A percentile compares a stretch with the other conserved stretches of the same genome.
These are phyloP conservation scores for Molossus molossus DNA, from an alignment of 2,797 vertebrate species.

Conservation along the genomic window DNA sequence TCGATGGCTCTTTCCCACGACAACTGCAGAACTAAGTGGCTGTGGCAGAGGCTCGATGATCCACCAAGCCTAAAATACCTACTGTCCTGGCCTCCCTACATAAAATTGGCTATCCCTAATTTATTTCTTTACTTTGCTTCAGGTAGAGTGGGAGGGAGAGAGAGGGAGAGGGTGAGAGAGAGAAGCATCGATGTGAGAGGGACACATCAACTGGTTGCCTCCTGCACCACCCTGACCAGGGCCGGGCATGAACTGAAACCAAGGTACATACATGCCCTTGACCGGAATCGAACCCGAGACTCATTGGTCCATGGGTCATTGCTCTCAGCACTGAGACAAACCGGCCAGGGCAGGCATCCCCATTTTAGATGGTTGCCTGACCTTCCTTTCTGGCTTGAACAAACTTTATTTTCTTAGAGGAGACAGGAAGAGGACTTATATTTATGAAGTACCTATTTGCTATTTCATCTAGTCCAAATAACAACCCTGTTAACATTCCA, in stretches of 20 bases:
- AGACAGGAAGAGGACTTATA: not conserved
- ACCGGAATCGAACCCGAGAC: too few relatives aligned
- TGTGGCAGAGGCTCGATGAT: not conserved
- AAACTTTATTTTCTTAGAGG: constrained; percentile 14
- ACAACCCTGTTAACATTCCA: not conserved
- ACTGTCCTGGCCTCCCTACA: not conserved
- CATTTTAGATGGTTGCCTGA: not conserved
- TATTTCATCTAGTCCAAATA: not conserved
- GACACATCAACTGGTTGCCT: too few relatives aligned
- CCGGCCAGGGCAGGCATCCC: not conserved
- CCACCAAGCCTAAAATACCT: not conserved
- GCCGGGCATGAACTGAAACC: too few relatives aligned
- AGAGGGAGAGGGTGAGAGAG: too few relatives aligned
- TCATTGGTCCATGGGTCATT: too few relatives aligned
- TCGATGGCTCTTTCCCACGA: not conserved
- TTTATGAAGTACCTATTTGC: not conserved
- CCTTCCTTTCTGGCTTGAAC: constrained; percentile 21
- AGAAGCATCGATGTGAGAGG: too few relatives aligned
- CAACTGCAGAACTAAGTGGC: not conserved
- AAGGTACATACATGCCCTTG: too few relatives aligned
- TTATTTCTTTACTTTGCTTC: not conserved
- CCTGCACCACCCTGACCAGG: too few relatives aligned
- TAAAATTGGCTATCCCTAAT: not conserved
- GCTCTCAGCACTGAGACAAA: too few relatives aligned
- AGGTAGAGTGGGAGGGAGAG: too few relatives aligned